Evolutionary conservation across 2,797 vertebrate genomes (phyloP).

Genomic region (Peromyscus melanophrys): DNA sequence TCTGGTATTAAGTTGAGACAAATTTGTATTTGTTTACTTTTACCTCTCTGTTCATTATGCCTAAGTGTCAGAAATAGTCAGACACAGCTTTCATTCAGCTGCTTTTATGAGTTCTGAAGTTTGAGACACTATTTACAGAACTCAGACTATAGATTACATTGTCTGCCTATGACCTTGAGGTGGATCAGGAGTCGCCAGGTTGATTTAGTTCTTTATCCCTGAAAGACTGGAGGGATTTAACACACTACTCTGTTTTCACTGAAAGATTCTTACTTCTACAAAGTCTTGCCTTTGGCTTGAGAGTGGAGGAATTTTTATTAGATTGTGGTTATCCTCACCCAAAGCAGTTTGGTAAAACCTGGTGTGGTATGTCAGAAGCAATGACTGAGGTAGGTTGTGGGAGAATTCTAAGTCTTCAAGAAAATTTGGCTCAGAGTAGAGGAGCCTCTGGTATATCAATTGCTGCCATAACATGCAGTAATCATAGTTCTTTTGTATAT

Average conservation of each 20-base stretch:
- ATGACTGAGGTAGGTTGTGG: not conserved
- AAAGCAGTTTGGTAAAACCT: conserved; percentile 55
- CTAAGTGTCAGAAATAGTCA: conserved; percentile 78
- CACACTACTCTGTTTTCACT: conserved; percentile 9
- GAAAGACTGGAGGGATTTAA: conserved; percentile 13
- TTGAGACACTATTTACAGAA: conserved; percentile 71
- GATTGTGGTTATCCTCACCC: not conserved
- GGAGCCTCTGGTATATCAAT: not conserved
- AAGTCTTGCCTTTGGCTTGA: conserved; percentile 14
- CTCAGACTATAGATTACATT: conserved; percentile 73
- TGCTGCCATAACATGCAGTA: not conserved
- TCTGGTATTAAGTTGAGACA: conserved; percentile 82
- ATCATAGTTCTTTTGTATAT: conserved; percentile 9
- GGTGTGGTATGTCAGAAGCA: conserved; percentile 5
- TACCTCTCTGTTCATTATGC: conserved; percentile 78
- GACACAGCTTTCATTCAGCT: conserved; percentile 87
- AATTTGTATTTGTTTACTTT: conserved; percentile 84
- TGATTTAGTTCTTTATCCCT: conserved; percentile 68
- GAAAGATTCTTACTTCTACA: conserved; percentile 57
- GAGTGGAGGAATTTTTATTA: conserved; percentile 66
- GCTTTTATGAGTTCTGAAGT: conserved; percentile 80
- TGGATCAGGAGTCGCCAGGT: not conserved
- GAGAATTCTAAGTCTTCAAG: conserved; percentile 2
- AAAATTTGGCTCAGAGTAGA: not conserved
- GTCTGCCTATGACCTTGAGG: conserved; percentile 51